A percentile compares a stretch with the other conserved stretches of the same genome.
phyloP scores from a whole-genome alignment of 1,140 invertebrate species.

The Nautilus pompilius region DNA sequence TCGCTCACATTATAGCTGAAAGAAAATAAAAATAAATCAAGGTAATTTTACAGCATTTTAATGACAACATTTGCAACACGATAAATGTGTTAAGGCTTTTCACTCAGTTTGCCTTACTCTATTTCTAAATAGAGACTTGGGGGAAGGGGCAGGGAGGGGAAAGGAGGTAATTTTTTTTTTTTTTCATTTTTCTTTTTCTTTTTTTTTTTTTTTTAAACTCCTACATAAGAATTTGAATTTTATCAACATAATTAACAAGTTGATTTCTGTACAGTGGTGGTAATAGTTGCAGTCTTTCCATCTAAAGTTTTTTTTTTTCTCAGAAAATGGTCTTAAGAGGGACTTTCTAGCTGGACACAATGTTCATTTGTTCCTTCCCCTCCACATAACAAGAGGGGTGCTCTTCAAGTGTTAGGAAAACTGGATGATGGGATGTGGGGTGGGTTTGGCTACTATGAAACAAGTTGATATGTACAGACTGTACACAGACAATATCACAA shows the following conservation, averaged over 20 bases:
- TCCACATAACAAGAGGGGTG: background rate
- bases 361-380: background rate
- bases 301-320: background rate
- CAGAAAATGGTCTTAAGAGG: background rate
- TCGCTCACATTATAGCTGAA: too few relatives aligned
- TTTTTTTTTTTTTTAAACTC: background rate
- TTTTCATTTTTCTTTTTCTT: background rate
- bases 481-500: constrained; percentile 5
- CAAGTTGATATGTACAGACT: constrained; percentile 3
- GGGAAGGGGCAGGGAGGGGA: background rate
- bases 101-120: background rate
- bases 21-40: background rate
- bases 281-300: background rate
- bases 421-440: too few relatives aligned
- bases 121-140: background rate
- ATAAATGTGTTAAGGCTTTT: constrained; percentile 6
- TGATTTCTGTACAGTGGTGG: background rate
- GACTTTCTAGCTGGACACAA: background rate
- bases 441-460: too few relatives aligned
- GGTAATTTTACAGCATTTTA: constrained; percentile 5
- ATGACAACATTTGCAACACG: constrained; percentile 4
- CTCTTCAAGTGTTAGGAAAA: too few relatives aligned
- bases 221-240: background rate
- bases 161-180: background rate
- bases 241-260: background rate